phyloP scores from a whole-genome alignment of 2,888 invertebrate genomes.

The Ecliptopera silaceata region DNA sequence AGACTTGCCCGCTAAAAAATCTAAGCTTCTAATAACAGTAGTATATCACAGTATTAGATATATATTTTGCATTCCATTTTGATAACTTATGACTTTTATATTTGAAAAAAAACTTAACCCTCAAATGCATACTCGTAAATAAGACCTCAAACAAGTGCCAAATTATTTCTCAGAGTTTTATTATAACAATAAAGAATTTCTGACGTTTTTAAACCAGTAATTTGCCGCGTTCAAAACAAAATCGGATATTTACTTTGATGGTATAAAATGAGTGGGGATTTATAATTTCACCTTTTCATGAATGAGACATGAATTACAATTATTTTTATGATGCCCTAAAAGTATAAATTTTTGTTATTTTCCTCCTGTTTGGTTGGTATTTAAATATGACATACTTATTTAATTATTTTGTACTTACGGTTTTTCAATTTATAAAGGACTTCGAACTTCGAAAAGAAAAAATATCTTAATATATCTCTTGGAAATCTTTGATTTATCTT shows the following conservation, averaged over 20 bases:
- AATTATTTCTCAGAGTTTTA: conserved; percentile 53
- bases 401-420: no score
- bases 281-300: conserved; percentile 1
- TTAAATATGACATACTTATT: no score
- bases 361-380: no score
- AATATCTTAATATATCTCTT: no score
- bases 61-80: not conserved
- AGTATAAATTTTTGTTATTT: no score
- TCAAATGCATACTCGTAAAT: conserved; percentile 38
- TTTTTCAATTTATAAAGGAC: no score
- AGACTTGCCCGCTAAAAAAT: no score
- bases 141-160: conserved; percentile 41
- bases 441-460: no score
- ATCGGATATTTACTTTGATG: conserved; percentile 19
- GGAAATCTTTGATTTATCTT: no score
- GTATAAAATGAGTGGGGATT: conserved; percentile 10
- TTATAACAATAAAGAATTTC: conserved; percentile 49
- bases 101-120: conserved; percentile 10
- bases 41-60: no score
- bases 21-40: no score
- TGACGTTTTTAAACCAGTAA: conserved; percentile 51
- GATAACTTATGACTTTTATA: not conserved
- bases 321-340: no score
- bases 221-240: conserved; percentile 44
- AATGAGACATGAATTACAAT: not conserved